Evolutionary conservation across 2,888 invertebrate genomes (phyloP).

Genomic region (Cetonia aurata): DNA sequence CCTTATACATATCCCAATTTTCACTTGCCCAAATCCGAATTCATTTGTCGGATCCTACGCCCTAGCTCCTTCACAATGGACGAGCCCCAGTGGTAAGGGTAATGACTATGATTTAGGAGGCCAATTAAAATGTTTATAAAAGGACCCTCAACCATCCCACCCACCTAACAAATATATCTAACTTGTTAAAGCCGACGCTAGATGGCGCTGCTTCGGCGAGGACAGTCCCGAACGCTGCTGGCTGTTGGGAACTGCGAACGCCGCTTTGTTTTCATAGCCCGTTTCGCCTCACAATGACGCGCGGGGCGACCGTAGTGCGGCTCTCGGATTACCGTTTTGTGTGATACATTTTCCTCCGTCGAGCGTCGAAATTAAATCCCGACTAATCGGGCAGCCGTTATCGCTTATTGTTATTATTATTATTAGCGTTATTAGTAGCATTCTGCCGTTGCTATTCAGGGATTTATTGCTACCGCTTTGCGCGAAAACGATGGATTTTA

Average conservation of each 20-base stretch:
- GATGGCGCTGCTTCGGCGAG: background rate
- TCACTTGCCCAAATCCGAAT: constrained; percentile 45
- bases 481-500: too few species aligned
- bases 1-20: too few species aligned
- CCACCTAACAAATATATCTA: constrained; percentile 48
- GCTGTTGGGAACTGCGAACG: background rate
- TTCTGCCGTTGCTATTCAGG: background rate
- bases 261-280: constrained; percentile 49
- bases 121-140: constrained; percentile 66
- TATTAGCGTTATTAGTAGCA: constrained; percentile 24
- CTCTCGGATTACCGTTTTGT: constrained; percentile 44
- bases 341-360: constrained; percentile 43
- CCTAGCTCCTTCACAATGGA: constrained; percentile 54
- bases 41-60: constrained; percentile 55
- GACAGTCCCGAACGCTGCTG: constrained; percentile 5
- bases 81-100: constrained; percentile 54
- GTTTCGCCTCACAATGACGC: constrained; percentile 47
- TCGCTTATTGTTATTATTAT: constrained; percentile 13
- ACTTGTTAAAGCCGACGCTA: constrained; percentile 25
- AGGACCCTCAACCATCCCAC: constrained; percentile 51
- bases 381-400: constrained; percentile 27
- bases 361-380: constrained; percentile 43
- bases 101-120: constrained; percentile 65
- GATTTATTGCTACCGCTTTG: too few species aligned
- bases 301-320: constrained; percentile 14